Conservation (phyloP, 1,140 invertebrate species). For the Halesus radiatus region DNA sequence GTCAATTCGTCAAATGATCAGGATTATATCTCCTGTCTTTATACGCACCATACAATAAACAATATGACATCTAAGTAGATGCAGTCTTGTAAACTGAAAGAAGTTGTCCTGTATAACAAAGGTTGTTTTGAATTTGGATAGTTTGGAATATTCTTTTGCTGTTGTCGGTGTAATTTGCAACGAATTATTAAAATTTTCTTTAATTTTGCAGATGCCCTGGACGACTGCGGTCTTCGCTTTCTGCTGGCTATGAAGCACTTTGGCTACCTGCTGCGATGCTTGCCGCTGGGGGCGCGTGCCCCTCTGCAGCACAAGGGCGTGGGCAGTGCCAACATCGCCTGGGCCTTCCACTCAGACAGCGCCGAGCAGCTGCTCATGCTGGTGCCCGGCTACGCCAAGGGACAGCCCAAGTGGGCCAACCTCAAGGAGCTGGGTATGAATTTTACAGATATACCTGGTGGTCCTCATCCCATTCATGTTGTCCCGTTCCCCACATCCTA, state of each 20-base stretch:
- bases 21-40: too few species aligned
- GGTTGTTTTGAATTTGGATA: too few species aligned
- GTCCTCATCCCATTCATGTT: too few species aligned
- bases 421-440: constrained; percentile 83
- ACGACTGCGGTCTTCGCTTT: constrained; percentile 97
- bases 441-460: too few species aligned
- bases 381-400: constrained; percentile 90
- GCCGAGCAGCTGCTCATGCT: constrained; percentile 94
- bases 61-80: too few species aligned
- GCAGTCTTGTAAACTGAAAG: too few species aligned
- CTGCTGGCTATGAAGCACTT: constrained; percentile 98
- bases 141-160: too few species aligned
- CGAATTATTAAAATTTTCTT: not conserved
- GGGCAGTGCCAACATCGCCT: constrained; percentile 93
- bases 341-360: constrained; percentile 99
- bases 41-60: too few species aligned
- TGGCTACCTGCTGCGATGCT: constrained; percentile 91
- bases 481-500: too few species aligned
- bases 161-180: not conserved
- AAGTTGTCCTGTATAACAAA: too few species aligned
- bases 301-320: constrained; percentile 92
- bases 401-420: constrained; percentile 90
- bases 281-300: constrained; percentile 90
- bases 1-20: too few species aligned
- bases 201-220: constrained; percentile 82